These are phyloP conservation scores for Amphibalanus amphitrite DNA, from an alignment of 1,140 invertebrate species.

Conservation along the genomic window DNA sequence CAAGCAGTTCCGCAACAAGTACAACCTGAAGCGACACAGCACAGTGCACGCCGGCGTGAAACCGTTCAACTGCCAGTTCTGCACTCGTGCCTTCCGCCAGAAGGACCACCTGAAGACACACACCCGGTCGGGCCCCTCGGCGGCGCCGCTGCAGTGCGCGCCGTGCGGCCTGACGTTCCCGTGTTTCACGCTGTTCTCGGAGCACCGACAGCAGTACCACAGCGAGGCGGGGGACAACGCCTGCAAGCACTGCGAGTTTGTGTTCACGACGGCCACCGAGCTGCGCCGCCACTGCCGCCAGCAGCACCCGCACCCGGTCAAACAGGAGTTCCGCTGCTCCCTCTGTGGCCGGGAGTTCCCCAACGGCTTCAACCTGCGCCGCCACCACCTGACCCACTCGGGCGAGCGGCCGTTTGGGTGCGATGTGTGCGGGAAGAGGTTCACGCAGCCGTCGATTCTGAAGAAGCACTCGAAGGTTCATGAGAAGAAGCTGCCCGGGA, in stretches of 20 bases:
- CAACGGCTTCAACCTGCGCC: slow-evolving; percentile 8
- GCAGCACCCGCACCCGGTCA: no score
- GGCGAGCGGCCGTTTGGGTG: slow-evolving; percentile 33
- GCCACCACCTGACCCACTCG: slow-evolving; percentile 16
- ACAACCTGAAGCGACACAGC: no score
- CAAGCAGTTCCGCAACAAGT: slow-evolving; percentile 22
- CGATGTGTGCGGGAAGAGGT: slow-evolving; percentile 61
- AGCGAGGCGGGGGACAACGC: neutral
- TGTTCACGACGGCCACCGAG: neutral
- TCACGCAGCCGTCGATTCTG: slow-evolving; percentile 27
- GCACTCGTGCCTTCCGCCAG: slow-evolving; percentile 40
- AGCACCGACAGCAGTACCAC: neutral
- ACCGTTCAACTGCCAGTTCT: slow-evolving; percentile 36
- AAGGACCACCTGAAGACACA: slow-evolving; percentile 21
- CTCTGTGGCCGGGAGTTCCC: neutral
- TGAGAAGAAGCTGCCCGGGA: neutral
- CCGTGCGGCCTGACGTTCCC: no score
- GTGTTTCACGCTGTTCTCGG: neutral
- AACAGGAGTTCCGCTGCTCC: neutral
- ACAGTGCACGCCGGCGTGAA: no score
- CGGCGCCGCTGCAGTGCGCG: no score
- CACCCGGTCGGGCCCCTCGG: slow-evolving; percentile 13
- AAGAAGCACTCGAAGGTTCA: neutral
- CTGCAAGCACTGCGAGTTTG: neutral
- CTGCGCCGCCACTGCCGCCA: no score